Evolutionary conservation across 1,140 invertebrate genomes (phyloP).

Genomic region (Mizuhopecten yessoensis): DNA sequence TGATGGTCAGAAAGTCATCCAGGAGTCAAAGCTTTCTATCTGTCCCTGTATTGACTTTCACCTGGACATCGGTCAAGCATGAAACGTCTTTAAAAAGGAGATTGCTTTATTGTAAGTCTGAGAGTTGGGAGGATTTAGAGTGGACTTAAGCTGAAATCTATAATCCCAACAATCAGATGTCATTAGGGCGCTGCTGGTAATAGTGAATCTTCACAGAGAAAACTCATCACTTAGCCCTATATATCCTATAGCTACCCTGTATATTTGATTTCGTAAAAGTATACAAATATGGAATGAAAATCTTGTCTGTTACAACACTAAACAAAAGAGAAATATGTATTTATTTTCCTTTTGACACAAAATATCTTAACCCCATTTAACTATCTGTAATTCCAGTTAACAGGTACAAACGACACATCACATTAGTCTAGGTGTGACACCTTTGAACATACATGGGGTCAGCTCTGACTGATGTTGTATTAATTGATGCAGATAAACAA

Average conservation of each 20-base stretch:
- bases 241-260: too few relatives aligned
- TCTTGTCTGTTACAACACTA: too few relatives aligned
- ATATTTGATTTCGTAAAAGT: too few relatives aligned
- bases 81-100: conserved; percentile 1
- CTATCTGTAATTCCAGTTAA: too few relatives aligned
- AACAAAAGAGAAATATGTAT: too few relatives aligned
- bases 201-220: too few relatives aligned
- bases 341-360: too few relatives aligned
- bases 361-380: too few relatives aligned
- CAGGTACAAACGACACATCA: too few relatives aligned
- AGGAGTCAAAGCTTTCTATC: neutral
- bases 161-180: neutral
- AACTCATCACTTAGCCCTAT: too few relatives aligned
- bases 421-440: too few relatives aligned
- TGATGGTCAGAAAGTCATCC: conserved; percentile 37
- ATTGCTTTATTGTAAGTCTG: neutral
- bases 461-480: neutral
- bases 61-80: neutral
- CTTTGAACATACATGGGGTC: neutral
- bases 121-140: neutral
- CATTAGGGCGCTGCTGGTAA: neutral
- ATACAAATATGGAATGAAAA: too few relatives aligned
- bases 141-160: neutral
- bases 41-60: neutral
- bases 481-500: neutral